Base-by-base conservation (phyloP, 2,797 vertebrate species). In the Euthynnus affinis region DNA sequence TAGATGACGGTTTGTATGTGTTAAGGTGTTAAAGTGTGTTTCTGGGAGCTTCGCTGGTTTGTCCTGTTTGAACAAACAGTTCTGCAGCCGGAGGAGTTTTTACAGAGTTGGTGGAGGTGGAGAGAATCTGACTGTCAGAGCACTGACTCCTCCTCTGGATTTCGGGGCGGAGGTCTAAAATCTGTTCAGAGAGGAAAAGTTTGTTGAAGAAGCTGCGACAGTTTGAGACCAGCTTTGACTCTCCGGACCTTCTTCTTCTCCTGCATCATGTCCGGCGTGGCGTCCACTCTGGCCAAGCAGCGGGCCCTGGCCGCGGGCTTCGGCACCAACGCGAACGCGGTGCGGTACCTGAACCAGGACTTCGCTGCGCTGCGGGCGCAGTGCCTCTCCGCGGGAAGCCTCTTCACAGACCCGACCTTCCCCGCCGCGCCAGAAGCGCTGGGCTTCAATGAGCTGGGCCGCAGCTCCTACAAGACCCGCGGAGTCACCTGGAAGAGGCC, bases 361-460 rank as follows among this genome's bases (percentile, higher is more conserved):
- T 99, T 94, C 60, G 87, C 65, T 73, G 37, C 75, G 0, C 95
- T 99, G 73, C 89, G 95, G 58, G 75, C 80, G 0, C 83, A 95
- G 78, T 95, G 94, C 49, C 82, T 91, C 46, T 79, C 92, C 59
- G 23, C 88, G 0, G 96, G 97, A 0, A 29, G 34, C 4, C 96
- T 98, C 7, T 99, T 98, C 91, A 93, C 94, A 23, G 98, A 99
- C 88, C 92, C 95, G 0, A 67, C 78, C 9, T 98, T 98, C 88
- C 94, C 96, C 4, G 95, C 97, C 51, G 81, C 82, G 0, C 92
- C 96, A 4, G 61, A 95, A 2, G 85, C 96, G 0, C 91, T 99
- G 74, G 97, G 98, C 42, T 98, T 96, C 88, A 95, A 93, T 0
- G 97, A 99, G 51, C 88, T 99, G 90, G 98, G 97, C 7, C 93